A percentile compares a stretch with the other conserved stretches of the same genome.
phyloP scores from a whole-genome alignment of 2,888 invertebrate species.

The Ophioninae sp. region DNA sequence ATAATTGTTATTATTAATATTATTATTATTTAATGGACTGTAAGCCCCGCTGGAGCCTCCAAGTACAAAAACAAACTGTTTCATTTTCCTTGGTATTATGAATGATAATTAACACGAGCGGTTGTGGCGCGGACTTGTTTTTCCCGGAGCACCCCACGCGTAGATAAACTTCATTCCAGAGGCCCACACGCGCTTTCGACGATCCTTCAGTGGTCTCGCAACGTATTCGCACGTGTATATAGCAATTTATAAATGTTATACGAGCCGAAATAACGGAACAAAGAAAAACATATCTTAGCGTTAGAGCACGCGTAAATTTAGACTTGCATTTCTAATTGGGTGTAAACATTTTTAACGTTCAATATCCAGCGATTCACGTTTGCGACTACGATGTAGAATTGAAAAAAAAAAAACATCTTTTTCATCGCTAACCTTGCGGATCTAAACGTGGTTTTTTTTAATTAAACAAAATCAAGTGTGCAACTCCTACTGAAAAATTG shows the following conservation, averaged over 20 bases:
- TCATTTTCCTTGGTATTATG: conserved; percentile 20
- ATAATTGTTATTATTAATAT: not conserved
- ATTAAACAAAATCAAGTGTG: too few relatives aligned
- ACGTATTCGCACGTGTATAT: conserved; percentile 6
- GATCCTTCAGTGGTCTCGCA: conserved; percentile 57
- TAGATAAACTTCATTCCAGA: conserved; percentile 72
- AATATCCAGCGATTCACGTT: too few relatives aligned
- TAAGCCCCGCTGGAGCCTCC: not conserved
- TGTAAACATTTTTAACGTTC: too few relatives aligned
- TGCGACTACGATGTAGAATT: too few relatives aligned
- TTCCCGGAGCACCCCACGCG: conserved; percentile 43
- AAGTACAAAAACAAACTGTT: conserved; percentile 4
- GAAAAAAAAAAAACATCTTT: too few relatives aligned
- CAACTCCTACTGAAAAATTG: too few relatives aligned
- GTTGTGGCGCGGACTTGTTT: conserved; percentile 48
- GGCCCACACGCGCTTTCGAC: conserved; percentile 73
- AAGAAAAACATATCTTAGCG: too few relatives aligned
- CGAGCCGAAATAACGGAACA: not conserved
- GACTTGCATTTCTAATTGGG: not conserved
- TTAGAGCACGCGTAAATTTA: too few relatives aligned
- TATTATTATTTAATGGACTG: not conserved
- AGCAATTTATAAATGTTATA: not conserved
- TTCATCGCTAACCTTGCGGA: too few relatives aligned
- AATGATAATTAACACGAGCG: conserved; percentile 35
- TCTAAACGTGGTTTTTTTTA: too few relatives aligned